phyloP scores from a whole-genome alignment of 1,140 invertebrate species.

The Pectinophora gossypiella region DNA sequence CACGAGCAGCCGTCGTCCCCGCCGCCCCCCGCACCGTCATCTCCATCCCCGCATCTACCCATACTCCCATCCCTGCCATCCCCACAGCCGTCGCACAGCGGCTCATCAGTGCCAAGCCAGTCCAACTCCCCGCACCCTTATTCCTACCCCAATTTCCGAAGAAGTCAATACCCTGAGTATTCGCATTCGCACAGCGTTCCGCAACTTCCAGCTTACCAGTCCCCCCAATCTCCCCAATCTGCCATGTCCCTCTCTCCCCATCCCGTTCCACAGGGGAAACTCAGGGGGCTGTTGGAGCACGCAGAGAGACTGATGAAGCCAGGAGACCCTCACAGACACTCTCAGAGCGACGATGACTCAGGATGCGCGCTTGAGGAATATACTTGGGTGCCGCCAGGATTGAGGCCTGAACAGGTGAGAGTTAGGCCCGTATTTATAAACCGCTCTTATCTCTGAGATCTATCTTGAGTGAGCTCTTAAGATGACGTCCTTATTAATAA shows the following conservation, averaged over 20 bases:
- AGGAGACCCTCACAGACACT: conserved; percentile 88
- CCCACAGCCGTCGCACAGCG: conserved; percentile 54
- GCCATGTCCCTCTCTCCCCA: conserved; percentile 65
- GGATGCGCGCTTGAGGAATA: conserved; percentile 98
- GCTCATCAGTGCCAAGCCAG: conserved; percentile 49
- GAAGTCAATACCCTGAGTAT: too few species aligned
- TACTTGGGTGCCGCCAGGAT: conserved; percentile 97
- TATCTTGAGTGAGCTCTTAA: too few species aligned
- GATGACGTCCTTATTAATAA: too few species aligned
- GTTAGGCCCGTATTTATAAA: too few species aligned
- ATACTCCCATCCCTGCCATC: conserved; percentile 31
- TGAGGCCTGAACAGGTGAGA: conserved; percentile 95
- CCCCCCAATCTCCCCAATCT: conserved; percentile 53
- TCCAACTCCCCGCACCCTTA: conserved; percentile 54
- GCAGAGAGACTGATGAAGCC: conserved; percentile 69
- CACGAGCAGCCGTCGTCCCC: conserved; percentile 49
- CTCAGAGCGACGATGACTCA: conserved; percentile 96
- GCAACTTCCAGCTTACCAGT: conserved; percentile 47
- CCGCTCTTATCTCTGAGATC: too few species aligned
- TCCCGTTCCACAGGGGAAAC: conserved; percentile 63
- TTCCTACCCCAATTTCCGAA: conserved; percentile 48
- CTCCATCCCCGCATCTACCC: conserved; percentile 1
- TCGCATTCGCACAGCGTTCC: too few species aligned
- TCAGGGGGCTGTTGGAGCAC: conserved; percentile 72
- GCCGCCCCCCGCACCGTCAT: conserved; percentile 51